These are phyloP conservation scores for Montipora capitata DNA, from an alignment of 92 coral and sea anemone species.

Conservation along the genomic window DNA sequence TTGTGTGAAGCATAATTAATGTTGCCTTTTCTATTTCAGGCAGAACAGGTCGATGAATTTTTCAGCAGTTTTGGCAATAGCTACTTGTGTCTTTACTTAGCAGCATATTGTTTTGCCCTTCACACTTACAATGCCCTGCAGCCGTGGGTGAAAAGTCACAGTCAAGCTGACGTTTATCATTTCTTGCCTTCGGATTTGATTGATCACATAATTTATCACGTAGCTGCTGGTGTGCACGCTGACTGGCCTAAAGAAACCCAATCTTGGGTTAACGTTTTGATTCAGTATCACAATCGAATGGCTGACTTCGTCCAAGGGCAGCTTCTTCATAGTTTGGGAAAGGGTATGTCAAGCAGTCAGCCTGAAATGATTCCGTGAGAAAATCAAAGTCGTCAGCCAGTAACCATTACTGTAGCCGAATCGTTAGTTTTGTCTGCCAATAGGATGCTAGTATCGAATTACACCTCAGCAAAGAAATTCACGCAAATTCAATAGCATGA, in stretches of 20 bases:
- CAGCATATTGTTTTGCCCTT: slow-evolving; percentile 92
- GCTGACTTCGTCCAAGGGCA: slow-evolving; percentile 96
- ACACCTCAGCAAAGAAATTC: too few species aligned
- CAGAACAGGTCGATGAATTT: slow-evolving; percentile 82
- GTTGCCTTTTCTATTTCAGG: slow-evolving; percentile 52
- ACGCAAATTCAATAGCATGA: too few species aligned
- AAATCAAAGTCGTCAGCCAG: too few species aligned
- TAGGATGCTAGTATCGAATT: too few species aligned
- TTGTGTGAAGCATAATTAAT: background rate
- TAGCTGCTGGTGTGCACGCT: slow-evolving; percentile 59
- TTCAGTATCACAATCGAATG: slow-evolving; percentile 92
- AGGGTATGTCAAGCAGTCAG: slow-evolving; percentile 69
- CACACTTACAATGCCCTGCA: slow-evolving; percentile 77
- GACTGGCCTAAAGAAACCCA: slow-evolving; percentile 80
- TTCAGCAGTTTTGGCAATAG: slow-evolving; percentile 78
- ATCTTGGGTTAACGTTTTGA: slow-evolving; percentile 57
- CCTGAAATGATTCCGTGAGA: too few species aligned
- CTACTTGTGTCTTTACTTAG: slow-evolving; percentile 91
- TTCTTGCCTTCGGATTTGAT: slow-evolving; percentile 86
- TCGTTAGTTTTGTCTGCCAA: too few species aligned
- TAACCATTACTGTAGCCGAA: too few species aligned
- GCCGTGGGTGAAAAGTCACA: slow-evolving; percentile 54
- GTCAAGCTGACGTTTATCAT: slow-evolving; percentile 83
- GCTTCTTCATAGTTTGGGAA: slow-evolving; percentile 91
- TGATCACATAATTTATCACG: slow-evolving; percentile 82